These are phyloP conservation scores for Anthonomus grandis DNA, from an alignment of 1,140 invertebrate species.

Conservation along the genomic window DNA sequence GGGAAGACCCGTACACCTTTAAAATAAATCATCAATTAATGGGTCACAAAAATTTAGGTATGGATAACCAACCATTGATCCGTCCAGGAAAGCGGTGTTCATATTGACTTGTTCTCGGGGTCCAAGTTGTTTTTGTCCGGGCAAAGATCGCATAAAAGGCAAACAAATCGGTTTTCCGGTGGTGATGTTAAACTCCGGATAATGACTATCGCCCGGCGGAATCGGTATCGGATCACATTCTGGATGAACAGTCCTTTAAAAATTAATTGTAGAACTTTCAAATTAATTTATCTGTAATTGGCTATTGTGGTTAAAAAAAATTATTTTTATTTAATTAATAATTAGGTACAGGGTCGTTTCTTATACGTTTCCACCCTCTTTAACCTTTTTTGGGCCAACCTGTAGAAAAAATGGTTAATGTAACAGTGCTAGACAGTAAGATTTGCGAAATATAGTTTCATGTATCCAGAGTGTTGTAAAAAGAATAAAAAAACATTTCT, in stretches of 20 bases:
- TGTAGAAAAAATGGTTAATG: no score
- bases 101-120: slow-evolving; percentile 91
- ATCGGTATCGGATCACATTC: slow-evolving; percentile 87
- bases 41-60: not conserved
- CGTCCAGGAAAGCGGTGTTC: slow-evolving; percentile 87
- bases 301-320: no score
- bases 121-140: slow-evolving; percentile 81
- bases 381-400: no score
- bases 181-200: slow-evolving; percentile 75
- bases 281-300: not conserved
- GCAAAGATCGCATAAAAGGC: slow-evolving; percentile 88
- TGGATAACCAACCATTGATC: slow-evolving; percentile 52
- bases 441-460: no score
- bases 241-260: slow-evolving; percentile 70
- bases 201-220: slow-evolving; percentile 78
- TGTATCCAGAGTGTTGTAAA: no score
- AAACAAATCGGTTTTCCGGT: slow-evolving; percentile 83
- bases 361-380: no score
- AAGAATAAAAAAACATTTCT: no score
- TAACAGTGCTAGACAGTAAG: no score
- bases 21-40: not conserved
- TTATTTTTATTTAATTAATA: no score
- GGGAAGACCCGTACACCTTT: slow-evolving; percentile 67
- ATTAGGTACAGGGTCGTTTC: no score
- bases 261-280: not conserved